A percentile compares a stretch with the other conserved stretches of the same genome.
These are phyloP conservation scores for Acanthosoma haemorrhoidale DNA, from an alignment of 2,888 invertebrate genomes.

Conservation along the genomic window DNA sequence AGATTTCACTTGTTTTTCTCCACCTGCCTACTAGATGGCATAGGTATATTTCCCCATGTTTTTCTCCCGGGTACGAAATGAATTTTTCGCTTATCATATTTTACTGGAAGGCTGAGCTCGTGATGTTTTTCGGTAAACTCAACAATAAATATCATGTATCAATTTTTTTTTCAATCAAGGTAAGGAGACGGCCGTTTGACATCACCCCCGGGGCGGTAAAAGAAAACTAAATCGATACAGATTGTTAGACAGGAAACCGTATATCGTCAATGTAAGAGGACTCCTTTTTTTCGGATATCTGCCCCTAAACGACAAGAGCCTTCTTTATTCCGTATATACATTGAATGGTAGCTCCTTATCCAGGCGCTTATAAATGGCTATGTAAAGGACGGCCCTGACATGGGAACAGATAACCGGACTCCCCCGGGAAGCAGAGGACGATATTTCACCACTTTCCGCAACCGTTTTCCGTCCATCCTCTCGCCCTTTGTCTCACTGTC, in stretches of 20 bases:
- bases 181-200: neutral
- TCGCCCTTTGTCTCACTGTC: neutral
- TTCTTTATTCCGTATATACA: neutral
- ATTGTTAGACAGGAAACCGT: conserved; percentile 13
- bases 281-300: neutral
- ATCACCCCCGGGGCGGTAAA: neutral
- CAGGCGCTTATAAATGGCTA: neutral
- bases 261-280: neutral
- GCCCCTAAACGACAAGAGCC: neutral
- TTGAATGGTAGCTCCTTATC: conserved; percentile 6
- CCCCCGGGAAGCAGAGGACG: neutral
- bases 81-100: too few relatives aligned
- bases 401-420: neutral
- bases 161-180: neutral
- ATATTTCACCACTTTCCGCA: conserved; percentile 7
- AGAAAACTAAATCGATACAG: neutral
- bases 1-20: too few relatives aligned
- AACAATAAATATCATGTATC: too few relatives aligned
- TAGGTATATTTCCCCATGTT: too few relatives aligned
- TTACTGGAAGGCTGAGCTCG: too few relatives aligned
- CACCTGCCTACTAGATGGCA: too few relatives aligned
- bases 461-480: neutral
- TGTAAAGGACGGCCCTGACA: neutral
- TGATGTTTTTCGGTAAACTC: too few relatives aligned
- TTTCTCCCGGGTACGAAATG: too few relatives aligned